phyloP scores from a whole-genome alignment of 2,797 vertebrate genomes.

The Alca torda region DNA sequence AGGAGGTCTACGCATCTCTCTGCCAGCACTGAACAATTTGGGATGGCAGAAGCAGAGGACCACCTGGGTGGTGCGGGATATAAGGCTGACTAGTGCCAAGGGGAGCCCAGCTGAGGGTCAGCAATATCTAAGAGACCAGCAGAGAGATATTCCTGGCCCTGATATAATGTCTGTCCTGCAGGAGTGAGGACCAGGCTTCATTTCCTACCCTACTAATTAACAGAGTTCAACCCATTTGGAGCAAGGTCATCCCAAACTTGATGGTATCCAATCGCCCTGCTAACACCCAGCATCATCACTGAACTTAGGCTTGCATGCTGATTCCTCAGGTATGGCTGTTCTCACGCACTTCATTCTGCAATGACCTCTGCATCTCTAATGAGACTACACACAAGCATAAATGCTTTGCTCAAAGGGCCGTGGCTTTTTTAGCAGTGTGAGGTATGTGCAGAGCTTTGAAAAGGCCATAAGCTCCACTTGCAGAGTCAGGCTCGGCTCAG shows the following conservation, averaged over 20 bases:
- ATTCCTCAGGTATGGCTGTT: neutral
- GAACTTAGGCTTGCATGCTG: neutral
- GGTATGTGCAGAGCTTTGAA: neutral
- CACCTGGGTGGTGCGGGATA: neutral
- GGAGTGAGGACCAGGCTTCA: neutral
- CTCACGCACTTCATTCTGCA: neutral
- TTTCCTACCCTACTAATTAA: neutral
- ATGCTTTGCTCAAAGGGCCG: rapidly evolving
- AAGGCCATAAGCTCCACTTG: neutral
- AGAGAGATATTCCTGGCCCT: neutral
- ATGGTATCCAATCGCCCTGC: neutral
- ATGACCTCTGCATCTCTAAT: neutral
- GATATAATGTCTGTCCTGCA: neutral
- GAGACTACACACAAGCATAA: neutral
- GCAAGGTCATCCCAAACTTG: neutral
- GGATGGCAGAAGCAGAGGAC: neutral
- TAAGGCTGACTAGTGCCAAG: neutral
- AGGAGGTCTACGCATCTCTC: neutral
- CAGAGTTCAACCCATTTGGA: neutral
- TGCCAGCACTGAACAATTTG: neutral
- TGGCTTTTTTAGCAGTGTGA: neutral
- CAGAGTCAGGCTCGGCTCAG: neutral
- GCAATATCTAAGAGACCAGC: neutral
- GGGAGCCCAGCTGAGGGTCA: neutral
- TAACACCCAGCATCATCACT: neutral